These are phyloP conservation scores for Tetramorium bicarinatum DNA, from an alignment of 2,888 invertebrate genomes.

Conservation along the genomic window DNA sequence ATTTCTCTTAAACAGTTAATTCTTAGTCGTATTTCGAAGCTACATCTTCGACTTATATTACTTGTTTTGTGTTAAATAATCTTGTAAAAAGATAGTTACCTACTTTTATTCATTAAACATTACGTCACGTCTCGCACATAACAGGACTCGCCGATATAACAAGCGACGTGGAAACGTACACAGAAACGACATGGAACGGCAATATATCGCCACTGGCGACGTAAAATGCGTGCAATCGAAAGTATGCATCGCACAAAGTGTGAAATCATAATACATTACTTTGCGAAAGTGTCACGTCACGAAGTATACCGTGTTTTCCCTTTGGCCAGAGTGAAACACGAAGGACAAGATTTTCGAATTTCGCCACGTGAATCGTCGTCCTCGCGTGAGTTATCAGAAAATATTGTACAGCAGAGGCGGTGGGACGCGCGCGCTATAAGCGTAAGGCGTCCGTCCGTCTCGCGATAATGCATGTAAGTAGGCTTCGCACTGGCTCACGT, in stretches of 20 bases:
- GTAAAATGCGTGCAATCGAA: slow-evolving; percentile 26
- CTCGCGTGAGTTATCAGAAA: slow-evolving; percentile 22
- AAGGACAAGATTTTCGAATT: slow-evolving; percentile 42
- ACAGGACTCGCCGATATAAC: neutral
- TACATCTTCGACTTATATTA: no score
- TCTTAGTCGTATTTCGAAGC: no score
- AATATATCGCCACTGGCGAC: slow-evolving; percentile 30
- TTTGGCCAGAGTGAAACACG: slow-evolving; percentile 7
- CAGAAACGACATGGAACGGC: slow-evolving; percentile 31
- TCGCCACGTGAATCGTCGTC: neutral
- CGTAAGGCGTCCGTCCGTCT: slow-evolving; percentile 1
- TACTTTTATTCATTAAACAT: no score
- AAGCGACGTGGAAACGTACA: slow-evolving; percentile 8
- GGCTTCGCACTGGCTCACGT: neutral
- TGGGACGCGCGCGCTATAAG: neutral
- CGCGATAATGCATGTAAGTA: slow-evolving; percentile 23
- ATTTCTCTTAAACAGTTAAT: no score
- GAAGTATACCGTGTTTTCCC: slow-evolving; percentile 23
- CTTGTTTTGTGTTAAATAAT: no score
- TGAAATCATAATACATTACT: slow-evolving; percentile 54
- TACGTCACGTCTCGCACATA: no score
- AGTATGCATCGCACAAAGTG: slow-evolving; percentile 1
- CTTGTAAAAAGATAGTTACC: no score
- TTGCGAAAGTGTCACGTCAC: slow-evolving; percentile 2
- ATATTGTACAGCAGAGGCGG: neutral